Evolutionary conservation across 2,113 vertebrate species (phyloP).

Genomic region (Scopus umbretta): DNA sequence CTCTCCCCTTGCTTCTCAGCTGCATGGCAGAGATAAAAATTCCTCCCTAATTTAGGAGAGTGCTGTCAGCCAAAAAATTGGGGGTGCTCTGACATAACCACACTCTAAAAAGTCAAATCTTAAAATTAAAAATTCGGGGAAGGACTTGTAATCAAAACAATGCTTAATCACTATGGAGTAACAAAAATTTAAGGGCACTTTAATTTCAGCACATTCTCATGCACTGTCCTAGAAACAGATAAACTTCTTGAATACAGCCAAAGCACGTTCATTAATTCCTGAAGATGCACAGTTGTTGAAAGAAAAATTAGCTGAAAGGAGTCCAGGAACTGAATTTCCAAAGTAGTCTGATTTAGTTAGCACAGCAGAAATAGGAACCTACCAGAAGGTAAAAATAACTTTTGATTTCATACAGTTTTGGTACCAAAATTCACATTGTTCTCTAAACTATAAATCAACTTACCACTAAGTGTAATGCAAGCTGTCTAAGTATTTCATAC

Average conservation of each 20-base stretch:
- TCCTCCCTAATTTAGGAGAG: neutral
- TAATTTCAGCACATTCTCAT: neutral
- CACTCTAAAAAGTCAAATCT: neutral
- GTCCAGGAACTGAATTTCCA: neutral
- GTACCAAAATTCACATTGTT: neutral
- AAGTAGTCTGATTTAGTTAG: neutral
- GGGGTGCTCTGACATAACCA: neutral
- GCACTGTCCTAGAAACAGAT: neutral
- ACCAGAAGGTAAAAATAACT: neutral
- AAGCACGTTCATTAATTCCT: neutral
- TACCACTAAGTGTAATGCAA: neutral
- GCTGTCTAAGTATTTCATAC: neutral
- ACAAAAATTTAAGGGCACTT: neutral
- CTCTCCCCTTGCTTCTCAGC: neutral
- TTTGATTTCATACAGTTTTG: neutral
- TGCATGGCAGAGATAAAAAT: conserved; percentile 22
- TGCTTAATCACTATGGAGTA: neutral
- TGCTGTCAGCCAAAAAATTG: neutral
- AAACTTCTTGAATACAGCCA: neutral
- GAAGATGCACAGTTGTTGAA: neutral
- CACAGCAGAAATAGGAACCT: neutral
- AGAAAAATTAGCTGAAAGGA: neutral
- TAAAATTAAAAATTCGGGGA: neutral
- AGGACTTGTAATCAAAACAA: neutral
- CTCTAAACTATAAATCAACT: neutral